Evolutionary conservation across 1,140 invertebrate species (phyloP).

Genomic region (Drosophila bifasciata): DNA sequence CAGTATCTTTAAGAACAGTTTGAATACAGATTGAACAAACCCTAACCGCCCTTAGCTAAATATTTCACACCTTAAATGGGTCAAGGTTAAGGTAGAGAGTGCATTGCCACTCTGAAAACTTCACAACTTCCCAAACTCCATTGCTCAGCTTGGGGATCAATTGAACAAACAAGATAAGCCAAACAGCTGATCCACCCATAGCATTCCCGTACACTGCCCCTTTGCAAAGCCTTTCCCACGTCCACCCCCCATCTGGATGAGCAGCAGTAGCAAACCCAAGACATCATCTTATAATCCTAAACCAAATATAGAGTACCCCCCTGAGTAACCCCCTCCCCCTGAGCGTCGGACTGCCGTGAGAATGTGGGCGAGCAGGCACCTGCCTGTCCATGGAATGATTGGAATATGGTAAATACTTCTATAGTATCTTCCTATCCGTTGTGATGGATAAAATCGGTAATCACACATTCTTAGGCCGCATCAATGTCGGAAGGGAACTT

Average conservation of each 20-base stretch:
- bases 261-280: constrained; percentile 68
- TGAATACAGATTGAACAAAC: too few species aligned
- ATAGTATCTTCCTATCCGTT: constrained; percentile 40
- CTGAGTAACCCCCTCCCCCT: background rate
- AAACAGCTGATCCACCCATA: constrained; percentile 35
- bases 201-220: constrained; percentile 11
- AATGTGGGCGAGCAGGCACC: constrained; percentile 48
- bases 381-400: constrained; percentile 46
- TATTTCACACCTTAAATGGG: constrained; percentile 6
- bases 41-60: too few species aligned
- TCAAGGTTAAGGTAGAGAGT: constrained; percentile 27
- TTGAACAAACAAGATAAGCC: constrained; percentile 41
- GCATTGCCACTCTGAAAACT: constrained; percentile 32
- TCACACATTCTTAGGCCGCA: constrained; percentile 56
- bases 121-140: constrained; percentile 5
- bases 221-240: constrained; percentile 43
- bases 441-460: constrained; percentile 52
- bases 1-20: too few species aligned
- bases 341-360: constrained; percentile 43
- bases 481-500: constrained; percentile 50
- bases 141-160: constrained; percentile 37
- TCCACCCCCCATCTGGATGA: constrained; percentile 18
- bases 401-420: constrained; percentile 53
- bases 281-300: constrained; percentile 63
- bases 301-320: constrained; percentile 38